These are phyloP conservation scores for Patella depressa DNA, from an alignment of 2,888 invertebrate genomes.

Conservation along the genomic window DNA sequence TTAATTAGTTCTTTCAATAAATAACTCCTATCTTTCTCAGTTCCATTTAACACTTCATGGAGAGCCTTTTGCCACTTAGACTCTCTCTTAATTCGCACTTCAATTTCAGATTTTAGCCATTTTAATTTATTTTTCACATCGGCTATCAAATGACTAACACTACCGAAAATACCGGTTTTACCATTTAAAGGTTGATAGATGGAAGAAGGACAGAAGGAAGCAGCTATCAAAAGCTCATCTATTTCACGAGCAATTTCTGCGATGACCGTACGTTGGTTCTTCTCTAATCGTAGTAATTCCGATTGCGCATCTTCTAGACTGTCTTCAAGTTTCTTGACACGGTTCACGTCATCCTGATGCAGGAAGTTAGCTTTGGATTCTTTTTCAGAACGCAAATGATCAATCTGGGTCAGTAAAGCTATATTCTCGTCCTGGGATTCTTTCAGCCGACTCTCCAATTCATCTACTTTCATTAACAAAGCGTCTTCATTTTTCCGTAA, in stretches of 20 bases:
- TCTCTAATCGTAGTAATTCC: slow-evolving; percentile 53
- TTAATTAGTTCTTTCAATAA: slow-evolving; percentile 54
- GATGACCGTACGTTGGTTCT: slow-evolving; percentile 50
- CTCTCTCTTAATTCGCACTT: slow-evolving; percentile 54
- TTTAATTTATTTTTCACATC: slow-evolving; percentile 56
- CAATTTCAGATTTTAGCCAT: slow-evolving; percentile 54
- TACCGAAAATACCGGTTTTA: not conserved
- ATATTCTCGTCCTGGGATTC: slow-evolving; percentile 32
- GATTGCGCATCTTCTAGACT: slow-evolving; percentile 51
- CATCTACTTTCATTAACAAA: slow-evolving; percentile 57
- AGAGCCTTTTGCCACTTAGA: slow-evolving; percentile 55
- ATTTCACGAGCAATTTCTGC: slow-evolving; percentile 39
- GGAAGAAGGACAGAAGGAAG: slow-evolving; percentile 30
- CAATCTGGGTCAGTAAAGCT: not conserved
- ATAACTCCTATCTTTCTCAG: slow-evolving; percentile 56
- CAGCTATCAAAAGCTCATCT: slow-evolving; percentile 38
- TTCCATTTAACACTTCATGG: slow-evolving; percentile 55
- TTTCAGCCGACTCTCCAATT: slow-evolving; percentile 37
- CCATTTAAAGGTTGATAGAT: slow-evolving; percentile 1
- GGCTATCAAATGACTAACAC: slow-evolving; percentile 7
- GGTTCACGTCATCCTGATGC: slow-evolving; percentile 25
- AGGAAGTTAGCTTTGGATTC: not conserved
- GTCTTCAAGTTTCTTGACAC: slow-evolving; percentile 61
- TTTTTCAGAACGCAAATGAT: not conserved
- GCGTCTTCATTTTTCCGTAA: slow-evolving; percentile 62